Base-by-base conservation (phyloP, 2,113 vertebrate genomes). In the Leptosomus discolor region DNA sequence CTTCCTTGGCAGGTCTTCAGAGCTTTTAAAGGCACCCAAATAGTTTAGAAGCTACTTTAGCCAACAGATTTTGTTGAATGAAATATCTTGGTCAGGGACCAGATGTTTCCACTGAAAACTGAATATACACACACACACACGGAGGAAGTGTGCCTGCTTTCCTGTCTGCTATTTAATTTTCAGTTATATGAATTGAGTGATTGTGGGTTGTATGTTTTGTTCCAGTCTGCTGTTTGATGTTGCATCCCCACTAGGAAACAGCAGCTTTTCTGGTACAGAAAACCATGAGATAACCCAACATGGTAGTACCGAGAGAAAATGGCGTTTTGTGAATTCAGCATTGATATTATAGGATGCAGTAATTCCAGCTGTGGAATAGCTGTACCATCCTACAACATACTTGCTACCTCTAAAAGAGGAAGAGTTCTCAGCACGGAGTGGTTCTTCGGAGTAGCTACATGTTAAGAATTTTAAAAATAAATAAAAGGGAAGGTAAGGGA, bases 21-120 rank as follows among this genome's bases (percentile, higher is more conserved):
- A 41, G 89, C 26, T 70, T 95, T 74, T 86, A 21, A 65, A 54
- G 24, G 50, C 54, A 95, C 51, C 41, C 65, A 46, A 19, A 54
- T 70, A 67, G n/a, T 88, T 73, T 32, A 78, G 64, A 51, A 91
- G 79, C 58, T 89, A 4, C n/a, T 91, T 43, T 54, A 89, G 27
- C 8, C 45, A 78, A 1, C 14, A 11, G 54, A 36, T 67, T 89
- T 89, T 74, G 39, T 54, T 92, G 86, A 94, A 86, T 89, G 71
- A 96, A 94, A 46, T 81, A 46, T 87, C 58, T 89, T 94, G 46
- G 30, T 92, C 65, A 77, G 54, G 56, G 32, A 78, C 74, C 93
- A 94, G 93, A 88, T 94, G 90, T 95, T 93, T 90, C 67, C 92
- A 5, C 85, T 92, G 91, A 81, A 88, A 96, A 74, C 39, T 37